phyloP scores from a whole-genome alignment of 2,888 invertebrate species.

The Glyphotaelius pellucidus region DNA sequence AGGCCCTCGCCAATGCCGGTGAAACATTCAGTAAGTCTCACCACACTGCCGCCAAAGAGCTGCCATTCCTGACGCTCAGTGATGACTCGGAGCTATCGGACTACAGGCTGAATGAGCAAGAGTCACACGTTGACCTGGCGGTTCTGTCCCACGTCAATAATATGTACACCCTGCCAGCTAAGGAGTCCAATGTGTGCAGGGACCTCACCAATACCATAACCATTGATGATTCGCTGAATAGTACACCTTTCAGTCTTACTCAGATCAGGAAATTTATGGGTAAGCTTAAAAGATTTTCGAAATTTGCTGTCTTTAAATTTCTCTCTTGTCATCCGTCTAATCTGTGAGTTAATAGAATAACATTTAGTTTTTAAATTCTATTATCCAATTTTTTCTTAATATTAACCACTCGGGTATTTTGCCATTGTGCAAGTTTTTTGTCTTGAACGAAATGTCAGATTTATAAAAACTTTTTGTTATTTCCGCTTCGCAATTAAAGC shows the following conservation, averaged over 20 bases:
- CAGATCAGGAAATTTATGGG: constrained; percentile 62
- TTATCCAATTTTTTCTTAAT: neutral
- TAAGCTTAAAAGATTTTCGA: constrained; percentile 42
- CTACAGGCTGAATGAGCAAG: constrained; percentile 35
- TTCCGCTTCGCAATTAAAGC: too few relatives aligned
- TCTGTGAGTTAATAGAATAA: neutral
- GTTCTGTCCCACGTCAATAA: constrained; percentile 41
- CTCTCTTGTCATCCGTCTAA: too few relatives aligned
- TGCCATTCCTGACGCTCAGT: constrained; percentile 58
- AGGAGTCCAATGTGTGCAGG: constrained; percentile 34
- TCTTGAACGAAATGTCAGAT: too few relatives aligned
- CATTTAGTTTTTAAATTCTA: neutral
- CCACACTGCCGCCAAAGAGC: constrained; percentile 8
- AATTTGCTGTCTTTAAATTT: neutral
- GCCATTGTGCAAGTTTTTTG: too few relatives aligned
- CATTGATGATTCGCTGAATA: constrained; percentile 56
- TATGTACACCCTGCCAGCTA: constrained; percentile 25
- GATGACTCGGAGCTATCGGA: constrained; percentile 57
- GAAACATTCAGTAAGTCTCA: constrained; percentile 52
- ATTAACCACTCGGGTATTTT: too few relatives aligned
- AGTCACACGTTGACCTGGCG: constrained; percentile 29
- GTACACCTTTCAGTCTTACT: constrained; percentile 59
- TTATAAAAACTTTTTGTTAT: too few relatives aligned
- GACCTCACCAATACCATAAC: constrained; percentile 54
- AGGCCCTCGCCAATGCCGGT: neutral